Base-by-base conservation (phyloP, 2,888 invertebrate genomes). In the Branchellion lobata region DNA sequence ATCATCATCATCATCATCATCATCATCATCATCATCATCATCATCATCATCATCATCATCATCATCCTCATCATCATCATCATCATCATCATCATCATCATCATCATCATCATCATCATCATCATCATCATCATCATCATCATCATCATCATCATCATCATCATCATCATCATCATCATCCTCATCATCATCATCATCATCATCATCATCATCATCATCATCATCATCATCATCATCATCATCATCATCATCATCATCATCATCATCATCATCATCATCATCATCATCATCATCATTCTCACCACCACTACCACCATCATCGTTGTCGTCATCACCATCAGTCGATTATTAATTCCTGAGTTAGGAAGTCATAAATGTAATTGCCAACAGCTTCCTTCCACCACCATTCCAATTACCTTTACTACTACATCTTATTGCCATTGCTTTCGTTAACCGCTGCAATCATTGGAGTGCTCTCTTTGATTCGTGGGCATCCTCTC, bases 11-110 rank as follows among this genome's bases (percentile, higher is more conserved):
- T 21, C 27, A 68, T 27, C 27, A 68, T 1, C 68, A 11, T n/a
- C 27, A 68, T 1, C 3, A 68, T 21, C 3, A 68, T 21, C 27
- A 40, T 14, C 14, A 40, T 14, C 14, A 40, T 40, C 40, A 69
- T 29, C 69, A 29, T 69, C 69, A n/a, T 69, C 69, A 69, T 29
- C 29, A 69, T 68, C 68, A 68, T 21, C 27, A 68, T 27, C 27
- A 68, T 1, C 68, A 11, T n/a, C 27, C 18, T 1, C 3, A 68
- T 21, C 3, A 68, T 21, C 27, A 40, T 14, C 14, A 40, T 14
- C 14, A 40, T 40, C 40, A 69, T 29, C 69, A 29, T 69, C 69
- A n/a, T 69, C 69, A 69, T 29, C 29, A 69, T 68, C 68, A 68
- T 21, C 27, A 68, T 27, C 27, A 68, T 1, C 68, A 11, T n/a